A percentile compares a stretch with the other conserved stretches of the same genome.
phyloP scores from a whole-genome alignment of 2,888 invertebrate genomes.

The Melipona bicolor region DNA sequence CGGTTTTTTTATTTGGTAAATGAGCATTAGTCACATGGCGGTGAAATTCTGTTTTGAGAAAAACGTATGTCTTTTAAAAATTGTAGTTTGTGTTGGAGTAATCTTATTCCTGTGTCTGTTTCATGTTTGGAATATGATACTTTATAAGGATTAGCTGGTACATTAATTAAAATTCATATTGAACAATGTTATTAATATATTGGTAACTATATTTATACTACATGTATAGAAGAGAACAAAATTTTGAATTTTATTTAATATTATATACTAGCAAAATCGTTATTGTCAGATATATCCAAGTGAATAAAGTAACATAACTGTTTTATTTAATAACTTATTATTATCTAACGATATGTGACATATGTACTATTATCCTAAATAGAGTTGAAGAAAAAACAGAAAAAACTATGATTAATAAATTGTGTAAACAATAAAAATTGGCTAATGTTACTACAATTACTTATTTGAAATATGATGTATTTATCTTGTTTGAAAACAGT shows the following conservation, averaged over 20 bases:
- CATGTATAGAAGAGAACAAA: constrained; percentile 27
- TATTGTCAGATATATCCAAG: constrained; percentile 60
- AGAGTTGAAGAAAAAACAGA: not conserved
- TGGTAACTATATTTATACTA: constrained; percentile 3
- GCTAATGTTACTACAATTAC: not conserved
- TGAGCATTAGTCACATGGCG: not conserved
- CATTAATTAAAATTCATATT: not conserved
- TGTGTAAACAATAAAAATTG: not conserved
- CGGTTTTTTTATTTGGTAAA: not conserved
- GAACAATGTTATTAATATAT: not conserved
- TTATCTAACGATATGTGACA: constrained; percentile 58
- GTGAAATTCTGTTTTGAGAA: not conserved
- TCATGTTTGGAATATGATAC: not conserved
- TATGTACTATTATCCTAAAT: constrained; percentile 22
- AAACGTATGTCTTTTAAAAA: not conserved
- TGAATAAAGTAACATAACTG: constrained; percentile 42
- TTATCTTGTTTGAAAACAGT: not conserved
- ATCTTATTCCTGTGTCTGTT: not conserved
- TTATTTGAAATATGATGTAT: not conserved
- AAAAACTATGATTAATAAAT: not conserved
- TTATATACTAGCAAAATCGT: constrained; percentile 27
- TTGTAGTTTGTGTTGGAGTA: not conserved
- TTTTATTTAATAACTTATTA: constrained; percentile 52
- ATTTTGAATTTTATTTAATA: constrained; percentile 44
- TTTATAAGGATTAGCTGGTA: not conserved